Evolutionary conservation across 2,888 invertebrate genomes (phyloP).

Genomic region (Leptinotarsa haldemani): DNA sequence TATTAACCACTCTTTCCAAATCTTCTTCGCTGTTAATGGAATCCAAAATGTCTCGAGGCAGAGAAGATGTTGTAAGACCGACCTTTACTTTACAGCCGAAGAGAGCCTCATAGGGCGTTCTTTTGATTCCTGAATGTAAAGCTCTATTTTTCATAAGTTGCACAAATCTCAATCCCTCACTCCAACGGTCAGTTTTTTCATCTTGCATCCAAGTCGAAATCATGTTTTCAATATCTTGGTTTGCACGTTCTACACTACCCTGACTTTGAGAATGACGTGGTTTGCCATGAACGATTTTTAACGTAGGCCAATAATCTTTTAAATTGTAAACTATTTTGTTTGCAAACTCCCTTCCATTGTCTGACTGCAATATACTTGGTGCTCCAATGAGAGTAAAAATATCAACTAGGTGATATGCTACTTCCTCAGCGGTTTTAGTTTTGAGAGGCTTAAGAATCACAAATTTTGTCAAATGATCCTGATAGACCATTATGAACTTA

Average conservation of each 20-base stretch:
- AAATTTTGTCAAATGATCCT: constrained; percentile 50
- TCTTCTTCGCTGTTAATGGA: constrained; percentile 36
- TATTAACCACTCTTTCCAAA: constrained; percentile 25
- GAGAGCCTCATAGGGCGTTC: constrained; percentile 51
- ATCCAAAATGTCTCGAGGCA: constrained; percentile 39
- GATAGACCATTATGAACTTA: constrained; percentile 44
- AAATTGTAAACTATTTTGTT: constrained; percentile 20
- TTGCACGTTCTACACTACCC: constrained; percentile 55
- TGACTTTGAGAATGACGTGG: constrained; percentile 46
- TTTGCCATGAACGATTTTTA: constrained; percentile 34
- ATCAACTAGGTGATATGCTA: constrained; percentile 46
- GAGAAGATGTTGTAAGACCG: constrained; percentile 32
- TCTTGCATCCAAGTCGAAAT: constrained; percentile 58
- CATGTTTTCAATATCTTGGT: constrained; percentile 61
- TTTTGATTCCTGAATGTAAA: constrained; percentile 56
- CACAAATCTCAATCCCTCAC: constrained; percentile 60
- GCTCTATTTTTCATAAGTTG: constrained; percentile 63
- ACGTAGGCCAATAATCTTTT: constrained; percentile 28
- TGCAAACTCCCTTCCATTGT: constrained; percentile 35
- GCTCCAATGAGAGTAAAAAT: constrained; percentile 42
- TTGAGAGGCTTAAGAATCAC: constrained; percentile 45
- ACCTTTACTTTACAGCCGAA: constrained; percentile 44
- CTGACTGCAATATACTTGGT: constrained; percentile 35
- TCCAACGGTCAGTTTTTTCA: constrained; percentile 59
- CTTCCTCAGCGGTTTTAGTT: constrained; percentile 50